A percentile compares a stretch with the other conserved stretches of the same genome.
These are phyloP conservation scores for Lytechinus pictus DNA, from an alignment of 35 echinoderm and acorn worm species.

Conservation along the genomic window DNA sequence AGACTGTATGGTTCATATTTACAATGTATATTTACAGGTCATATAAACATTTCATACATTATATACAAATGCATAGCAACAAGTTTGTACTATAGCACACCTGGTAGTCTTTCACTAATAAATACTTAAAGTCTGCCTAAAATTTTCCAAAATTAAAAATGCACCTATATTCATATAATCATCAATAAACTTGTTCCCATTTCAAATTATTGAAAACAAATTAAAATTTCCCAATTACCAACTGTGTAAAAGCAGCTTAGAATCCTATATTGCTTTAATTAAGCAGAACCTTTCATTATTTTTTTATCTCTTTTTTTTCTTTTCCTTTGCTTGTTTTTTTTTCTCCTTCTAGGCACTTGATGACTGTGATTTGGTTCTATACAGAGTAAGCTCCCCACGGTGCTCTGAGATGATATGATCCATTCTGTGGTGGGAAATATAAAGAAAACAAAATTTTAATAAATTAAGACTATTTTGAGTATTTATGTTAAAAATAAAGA, in stretches of 20 bases:
- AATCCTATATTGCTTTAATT: neutral
- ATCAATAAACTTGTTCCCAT: neutral
- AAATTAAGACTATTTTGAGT: neutral
- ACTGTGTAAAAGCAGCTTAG: neutral
- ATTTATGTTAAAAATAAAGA: neutral
- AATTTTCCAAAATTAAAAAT: neutral
- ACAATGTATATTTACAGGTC: neutral
- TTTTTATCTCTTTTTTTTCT: neutral
- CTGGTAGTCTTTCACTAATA: neutral
- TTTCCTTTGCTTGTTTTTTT: neutral
- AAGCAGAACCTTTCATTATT: neutral
- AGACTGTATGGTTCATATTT: neutral
- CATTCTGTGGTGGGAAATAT: neutral
- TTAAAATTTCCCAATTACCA: neutral
- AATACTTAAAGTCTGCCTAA: neutral
- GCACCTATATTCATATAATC: neutral
- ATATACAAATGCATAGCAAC: neutral
- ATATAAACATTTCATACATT: neutral
- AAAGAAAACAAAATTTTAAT: neutral
- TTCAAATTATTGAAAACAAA: neutral
- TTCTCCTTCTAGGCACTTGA: neutral
- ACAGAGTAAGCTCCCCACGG: conserved; percentile 28
- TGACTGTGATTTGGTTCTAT: neutral
- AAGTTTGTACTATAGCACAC: neutral
- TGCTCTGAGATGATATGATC: conserved; percentile 38